Evolutionary conservation across 1,140 invertebrate species (phyloP), one percentile per base, ranked within the genome.

Genomic region (Cardiocondyla obscurior): DNA sequence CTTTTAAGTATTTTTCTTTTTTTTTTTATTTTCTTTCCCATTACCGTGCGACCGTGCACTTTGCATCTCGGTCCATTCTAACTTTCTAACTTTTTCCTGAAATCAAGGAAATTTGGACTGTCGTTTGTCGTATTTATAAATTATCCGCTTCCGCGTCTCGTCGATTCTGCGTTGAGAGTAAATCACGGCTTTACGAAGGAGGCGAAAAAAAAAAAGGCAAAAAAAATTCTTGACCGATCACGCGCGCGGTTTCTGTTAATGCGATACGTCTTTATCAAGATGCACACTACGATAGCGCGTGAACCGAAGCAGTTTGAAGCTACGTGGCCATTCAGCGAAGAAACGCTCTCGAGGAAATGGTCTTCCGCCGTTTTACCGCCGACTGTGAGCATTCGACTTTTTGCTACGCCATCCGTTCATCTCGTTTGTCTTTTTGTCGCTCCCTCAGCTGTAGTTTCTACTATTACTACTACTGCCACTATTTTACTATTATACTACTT

Each of bases 311-410:
- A 88, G 67, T 90, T n/a, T 88, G 83, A 74, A 74, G 79, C 70
- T 73, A 67, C 77, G 58, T 81, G 36, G 67, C 58, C 69, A 79
- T 87, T 86, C 46, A 88, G 19, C 83, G 88, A 88, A 91, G 86
- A 90, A 90, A 89, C 81, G 83, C 85, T 85, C 85, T 85, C 85
- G 85, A 91, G 91, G 90, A 92, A 92, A 91, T 87, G 85, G 82
- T 60, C 90, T 91, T 91, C 90, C 90, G 89, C 84, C 88, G 90
- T 89, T 90, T 90, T 88, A 84, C 88, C 82, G 85, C 70, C 81
- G 74, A 79, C 74, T 79, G 74, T 69, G 74, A 69, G 76, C 85
- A 90, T 88, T 89, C 87, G 86, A 88, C 77, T 87, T 88, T 83
- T 85, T 85, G 44, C 57, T 44, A 62, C 30, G 25, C 62, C 74